Conservation (phyloP, 2,797 vertebrate genomes). For the Buphagus erythrorhynchus region DNA sequence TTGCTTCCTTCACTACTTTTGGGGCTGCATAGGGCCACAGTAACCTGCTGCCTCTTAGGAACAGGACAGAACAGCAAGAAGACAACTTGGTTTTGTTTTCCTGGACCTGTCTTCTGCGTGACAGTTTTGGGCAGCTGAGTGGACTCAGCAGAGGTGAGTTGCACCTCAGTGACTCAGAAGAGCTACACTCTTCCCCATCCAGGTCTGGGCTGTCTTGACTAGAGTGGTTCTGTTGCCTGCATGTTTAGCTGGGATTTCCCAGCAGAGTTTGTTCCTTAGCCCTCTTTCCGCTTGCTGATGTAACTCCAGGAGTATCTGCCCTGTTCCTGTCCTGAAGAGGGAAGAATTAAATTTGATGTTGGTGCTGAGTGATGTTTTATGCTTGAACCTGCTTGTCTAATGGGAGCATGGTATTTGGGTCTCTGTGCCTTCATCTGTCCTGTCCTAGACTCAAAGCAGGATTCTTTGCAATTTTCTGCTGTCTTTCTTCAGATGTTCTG, state of each 20-base stretch:
- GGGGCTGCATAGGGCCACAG: slow-evolving; percentile 15
- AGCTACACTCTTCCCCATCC: background rate
- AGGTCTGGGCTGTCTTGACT: slow-evolving; percentile 2
- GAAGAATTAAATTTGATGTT: slow-evolving; percentile 72
- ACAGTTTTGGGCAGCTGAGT: background rate
- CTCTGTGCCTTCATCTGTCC: background rate
- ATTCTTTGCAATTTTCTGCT: background rate
- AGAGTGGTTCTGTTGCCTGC: slow-evolving; percentile 24
- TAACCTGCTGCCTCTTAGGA: slow-evolving; percentile 38
- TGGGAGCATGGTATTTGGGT: background rate
- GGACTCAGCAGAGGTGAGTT: background rate
- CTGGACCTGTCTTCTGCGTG: background rate
- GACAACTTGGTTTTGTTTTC: slow-evolving; percentile 4
- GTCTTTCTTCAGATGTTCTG: background rate
- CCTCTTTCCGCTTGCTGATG: slow-evolving; percentile 37
- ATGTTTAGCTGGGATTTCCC: slow-evolving; percentile 46
- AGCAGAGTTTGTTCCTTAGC: background rate
- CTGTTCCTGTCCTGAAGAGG: slow-evolving; percentile 51
- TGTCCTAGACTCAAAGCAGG: background rate
- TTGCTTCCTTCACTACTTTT: slow-evolving; percentile 39
- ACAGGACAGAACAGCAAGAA: slow-evolving; percentile 35
- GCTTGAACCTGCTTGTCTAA: background rate
- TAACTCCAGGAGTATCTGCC: slow-evolving; percentile 33
- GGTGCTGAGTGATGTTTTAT: slow-evolving; percentile 51
- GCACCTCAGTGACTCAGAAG: slow-evolving; percentile 11